Evolutionary conservation across 2,888 invertebrate species (phyloP).

Genomic region (Hermaeophaga mercurialis): DNA sequence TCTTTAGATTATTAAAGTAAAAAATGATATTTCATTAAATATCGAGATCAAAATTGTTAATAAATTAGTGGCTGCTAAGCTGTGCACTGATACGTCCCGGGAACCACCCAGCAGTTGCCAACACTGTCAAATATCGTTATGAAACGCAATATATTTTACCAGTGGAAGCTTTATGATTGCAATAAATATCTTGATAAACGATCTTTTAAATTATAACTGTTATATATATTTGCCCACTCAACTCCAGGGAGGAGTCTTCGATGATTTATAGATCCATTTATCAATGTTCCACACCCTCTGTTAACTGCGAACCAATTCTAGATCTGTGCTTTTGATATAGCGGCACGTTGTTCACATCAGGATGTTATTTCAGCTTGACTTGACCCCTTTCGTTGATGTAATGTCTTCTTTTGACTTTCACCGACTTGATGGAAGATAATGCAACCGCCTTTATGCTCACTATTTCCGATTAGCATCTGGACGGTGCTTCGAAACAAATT

Average conservation of each 20-base stretch:
- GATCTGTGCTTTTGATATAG: conserved; percentile 58
- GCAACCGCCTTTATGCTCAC: conserved; percentile 37
- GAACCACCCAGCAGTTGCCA: conserved; percentile 14
- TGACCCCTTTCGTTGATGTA: conserved; percentile 59
- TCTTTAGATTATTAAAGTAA: no score
- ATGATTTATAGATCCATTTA: conserved; percentile 60
- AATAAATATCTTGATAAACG: conserved; percentile 60
- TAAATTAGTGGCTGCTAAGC: conserved; percentile 30
- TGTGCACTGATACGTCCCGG: conserved; percentile 1
- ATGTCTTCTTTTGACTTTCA: conserved; percentile 59
- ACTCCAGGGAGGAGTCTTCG: conserved; percentile 57
- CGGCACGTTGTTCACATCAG: conserved; percentile 48
- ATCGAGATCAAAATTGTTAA: conserved; percentile 20
- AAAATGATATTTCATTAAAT: no score
- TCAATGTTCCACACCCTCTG: conserved; percentile 61
- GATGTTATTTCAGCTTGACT: conserved; percentile 58
- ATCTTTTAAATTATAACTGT: conserved; percentile 60
- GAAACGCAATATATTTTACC: conserved; percentile 42
- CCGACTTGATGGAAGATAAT: conserved; percentile 52
- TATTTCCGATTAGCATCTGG: conserved; percentile 30
- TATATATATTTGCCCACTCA: conserved; percentile 61
- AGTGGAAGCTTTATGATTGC: conserved; percentile 55
- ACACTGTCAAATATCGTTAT: conserved; percentile 43
- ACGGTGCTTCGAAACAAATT: conserved; percentile 32
- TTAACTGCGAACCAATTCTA: conserved; percentile 63